These are phyloP conservation scores for Psittacula echo DNA, from an alignment of 2,797 vertebrate genomes.

Conservation along the genomic window DNA sequence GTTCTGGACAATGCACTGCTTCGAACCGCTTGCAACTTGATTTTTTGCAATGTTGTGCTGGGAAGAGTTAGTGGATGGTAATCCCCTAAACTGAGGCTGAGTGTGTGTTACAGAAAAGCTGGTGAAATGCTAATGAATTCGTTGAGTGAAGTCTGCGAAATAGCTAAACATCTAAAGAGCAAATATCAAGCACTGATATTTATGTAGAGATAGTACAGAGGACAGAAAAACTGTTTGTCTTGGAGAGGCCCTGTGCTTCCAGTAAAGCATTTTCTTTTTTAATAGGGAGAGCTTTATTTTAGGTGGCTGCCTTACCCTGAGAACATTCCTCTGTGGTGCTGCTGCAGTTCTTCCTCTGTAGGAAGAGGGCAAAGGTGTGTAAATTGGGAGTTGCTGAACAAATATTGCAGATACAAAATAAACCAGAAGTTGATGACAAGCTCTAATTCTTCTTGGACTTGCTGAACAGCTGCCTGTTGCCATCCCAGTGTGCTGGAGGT, in stretches of 20 bases:
- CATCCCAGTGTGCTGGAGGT: not conserved
- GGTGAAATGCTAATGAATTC: conserved; percentile 35
- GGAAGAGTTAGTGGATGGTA: not conserved
- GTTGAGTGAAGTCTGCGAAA: not conserved
- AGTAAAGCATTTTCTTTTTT: not conserved
- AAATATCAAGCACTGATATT: conserved; percentile 49
- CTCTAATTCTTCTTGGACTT: conserved; percentile 38
- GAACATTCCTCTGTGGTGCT: not conserved
- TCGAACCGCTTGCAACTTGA: not conserved
- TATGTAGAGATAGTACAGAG: conserved; percentile 25
- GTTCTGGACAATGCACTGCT: not conserved
- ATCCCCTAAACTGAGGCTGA: not conserved
- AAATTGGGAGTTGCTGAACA: not conserved
- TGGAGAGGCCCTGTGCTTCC: not conserved
- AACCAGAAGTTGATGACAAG: conserved; percentile 12
- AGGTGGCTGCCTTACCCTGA: not conserved
- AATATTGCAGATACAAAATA: not conserved
- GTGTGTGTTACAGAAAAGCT: not conserved
- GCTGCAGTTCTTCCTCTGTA: not conserved
- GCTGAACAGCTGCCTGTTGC: not conserved
- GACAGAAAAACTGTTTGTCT: not conserved
- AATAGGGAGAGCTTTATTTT: not conserved
- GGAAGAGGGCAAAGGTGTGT: not conserved
- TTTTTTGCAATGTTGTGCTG: not conserved
- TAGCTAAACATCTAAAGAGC: conserved; percentile 26